Conservation (phyloP, 2,797 vertebrate species). For the Lutjanus argentimaculatus region DNA sequence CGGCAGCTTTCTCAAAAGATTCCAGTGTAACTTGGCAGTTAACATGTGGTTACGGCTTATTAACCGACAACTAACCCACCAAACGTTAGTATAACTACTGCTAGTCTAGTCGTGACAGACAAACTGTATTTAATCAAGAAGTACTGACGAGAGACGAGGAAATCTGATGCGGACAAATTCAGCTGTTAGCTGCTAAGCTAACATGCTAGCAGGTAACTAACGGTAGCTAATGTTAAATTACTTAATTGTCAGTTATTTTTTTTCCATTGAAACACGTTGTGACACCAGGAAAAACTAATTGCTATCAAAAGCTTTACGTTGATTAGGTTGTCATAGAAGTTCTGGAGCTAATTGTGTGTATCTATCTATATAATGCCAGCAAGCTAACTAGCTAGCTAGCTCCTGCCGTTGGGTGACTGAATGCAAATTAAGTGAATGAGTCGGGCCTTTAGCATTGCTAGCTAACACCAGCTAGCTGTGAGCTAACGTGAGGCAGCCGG, state of each 20-base stretch:
- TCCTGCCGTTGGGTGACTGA: conserved; percentile 17
- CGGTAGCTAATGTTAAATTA: not conserved
- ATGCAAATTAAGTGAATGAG: conserved; percentile 46
- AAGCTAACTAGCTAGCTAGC: conserved; percentile 13
- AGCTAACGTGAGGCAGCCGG: conserved; percentile 56
- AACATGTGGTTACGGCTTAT: not conserved
- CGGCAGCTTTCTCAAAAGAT: not conserved
- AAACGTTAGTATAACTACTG: not conserved
- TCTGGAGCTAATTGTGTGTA: not conserved
- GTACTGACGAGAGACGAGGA: not conserved
- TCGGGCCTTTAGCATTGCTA: conserved; percentile 72
- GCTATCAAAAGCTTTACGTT: not conserved
- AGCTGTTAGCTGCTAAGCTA: conserved; percentile 48
- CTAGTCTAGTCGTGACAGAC: not conserved
- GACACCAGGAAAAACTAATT: not conserved
- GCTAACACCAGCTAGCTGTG: conserved; percentile 35
- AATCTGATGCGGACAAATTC: not conserved
- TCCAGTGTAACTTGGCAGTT: conserved; percentile 46
- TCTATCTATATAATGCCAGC: not conserved
- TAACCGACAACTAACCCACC: not conserved
- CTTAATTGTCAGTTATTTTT: not conserved
- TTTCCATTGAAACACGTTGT: not conserved
- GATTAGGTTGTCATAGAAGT: conserved; percentile 42
- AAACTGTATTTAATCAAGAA: not conserved
- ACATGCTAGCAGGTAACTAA: conserved; percentile 28